A percentile compares a stretch with the other conserved stretches of the same genome.
These are phyloP conservation scores for Lasioglossum baleicum DNA, from an alignment of 1,140 invertebrate species.

Conservation along the genomic window DNA sequence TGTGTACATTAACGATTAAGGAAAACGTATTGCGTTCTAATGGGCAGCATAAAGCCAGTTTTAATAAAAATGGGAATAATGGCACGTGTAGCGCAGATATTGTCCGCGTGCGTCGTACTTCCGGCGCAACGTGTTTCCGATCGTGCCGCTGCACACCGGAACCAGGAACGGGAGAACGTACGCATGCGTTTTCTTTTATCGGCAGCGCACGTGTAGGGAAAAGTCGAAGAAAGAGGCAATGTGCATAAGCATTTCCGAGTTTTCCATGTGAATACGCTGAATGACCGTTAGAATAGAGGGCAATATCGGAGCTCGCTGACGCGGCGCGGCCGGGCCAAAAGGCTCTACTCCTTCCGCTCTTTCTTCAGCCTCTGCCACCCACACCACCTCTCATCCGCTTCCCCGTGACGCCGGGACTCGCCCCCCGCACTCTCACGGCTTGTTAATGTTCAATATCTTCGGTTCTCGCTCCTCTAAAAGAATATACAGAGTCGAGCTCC, in stretches of 20 bases:
- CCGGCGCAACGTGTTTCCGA: not conserved
- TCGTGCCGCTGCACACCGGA: too few species aligned
- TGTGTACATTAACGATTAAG: too few species aligned
- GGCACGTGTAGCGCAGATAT: not conserved
- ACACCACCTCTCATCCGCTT: not conserved
- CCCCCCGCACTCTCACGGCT: conserved; percentile 21
- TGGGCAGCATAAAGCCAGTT: not conserved
- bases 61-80: not conserved
- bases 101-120: not conserved
- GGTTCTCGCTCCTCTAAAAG: not conserved
- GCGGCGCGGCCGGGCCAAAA: conserved; percentile 9
- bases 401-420: not conserved
- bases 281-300: conserved; percentile 26
- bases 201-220: conserved; percentile 17
- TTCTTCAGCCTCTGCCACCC: not conserved
- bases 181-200: conserved; percentile 31
- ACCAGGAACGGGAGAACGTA: not conserved
- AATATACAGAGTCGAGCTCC: not conserved
- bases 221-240: conserved; percentile 6
- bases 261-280: conserved; percentile 30
- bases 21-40: not conserved
- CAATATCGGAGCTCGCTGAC: conserved; percentile 52
- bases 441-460: conserved; percentile 46
- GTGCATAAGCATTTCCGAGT: conserved; percentile 22
- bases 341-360: not conserved